These are phyloP conservation scores for Amphiura filiformis DNA, from an alignment of 35 echinoderm and acorn worm species.

Conservation along the genomic window DNA sequence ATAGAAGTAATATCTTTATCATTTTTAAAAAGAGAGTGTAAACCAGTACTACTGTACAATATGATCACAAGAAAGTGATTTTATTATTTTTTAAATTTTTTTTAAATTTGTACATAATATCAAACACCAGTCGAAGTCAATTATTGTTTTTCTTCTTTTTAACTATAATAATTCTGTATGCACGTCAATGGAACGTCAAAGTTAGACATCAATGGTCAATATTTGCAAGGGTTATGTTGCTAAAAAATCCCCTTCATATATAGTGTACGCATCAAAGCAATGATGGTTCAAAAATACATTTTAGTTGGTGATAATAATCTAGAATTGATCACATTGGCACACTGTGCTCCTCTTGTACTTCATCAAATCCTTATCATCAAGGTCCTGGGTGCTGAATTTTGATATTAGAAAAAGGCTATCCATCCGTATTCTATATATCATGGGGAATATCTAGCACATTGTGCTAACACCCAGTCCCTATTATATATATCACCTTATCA, in stretches of 20 bases:
- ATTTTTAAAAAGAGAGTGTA: neutral
- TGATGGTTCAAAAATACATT: too few species aligned
- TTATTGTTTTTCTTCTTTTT: too few species aligned
- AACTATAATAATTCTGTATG: neutral
- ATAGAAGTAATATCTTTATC: slow-evolving; percentile 4
- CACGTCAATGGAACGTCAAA: neutral
- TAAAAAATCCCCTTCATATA: neutral
- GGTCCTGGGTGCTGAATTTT: too few species aligned
- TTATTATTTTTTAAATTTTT: slow-evolving; percentile 1
- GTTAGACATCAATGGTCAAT: neutral
- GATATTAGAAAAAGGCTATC: too few species aligned
- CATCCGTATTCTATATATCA: too few species aligned
- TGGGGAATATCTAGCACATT: too few species aligned
- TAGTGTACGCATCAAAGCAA: neutral
- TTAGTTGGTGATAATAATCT: too few species aligned
- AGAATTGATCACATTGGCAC: too few species aligned
- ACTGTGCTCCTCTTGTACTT: too few species aligned
- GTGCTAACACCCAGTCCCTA: too few species aligned
- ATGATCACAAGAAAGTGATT: neutral
- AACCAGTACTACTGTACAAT: slow-evolving; percentile 1
- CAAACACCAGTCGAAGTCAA: neutral
- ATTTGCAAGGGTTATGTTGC: neutral
- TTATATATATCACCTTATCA: too few species aligned
- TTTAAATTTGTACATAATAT: neutral
- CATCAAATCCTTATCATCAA: too few species aligned